Evolutionary conservation across 2,797 vertebrate species (phyloP), one percentile per base, ranked within the genome.

Genomic region (Halcyon badia): DNA sequence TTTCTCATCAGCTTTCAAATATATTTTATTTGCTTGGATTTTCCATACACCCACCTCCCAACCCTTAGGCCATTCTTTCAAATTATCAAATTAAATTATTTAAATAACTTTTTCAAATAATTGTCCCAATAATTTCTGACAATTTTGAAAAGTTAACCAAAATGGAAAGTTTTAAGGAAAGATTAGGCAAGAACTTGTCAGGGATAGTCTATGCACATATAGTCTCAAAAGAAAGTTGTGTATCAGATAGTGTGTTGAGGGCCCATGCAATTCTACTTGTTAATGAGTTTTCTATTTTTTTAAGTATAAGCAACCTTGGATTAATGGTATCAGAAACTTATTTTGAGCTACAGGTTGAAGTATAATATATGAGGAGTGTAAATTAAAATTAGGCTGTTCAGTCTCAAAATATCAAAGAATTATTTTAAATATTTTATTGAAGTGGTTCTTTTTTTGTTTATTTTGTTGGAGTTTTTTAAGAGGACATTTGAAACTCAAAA

Each of bases 1-100:
- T 66, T 79, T 87, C 37, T 83, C 92, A 90, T 89, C 58, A 77
- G 18, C 19, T 58, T 90, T 79, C 30, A 57, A 73, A 85, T 62
- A 46, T 33, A 48, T 66, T 81, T 78, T 77, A 70, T 44, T 87
- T 89, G 13, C 44, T 83, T 87, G 52, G 24, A 35, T 82, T 92
- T 88, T 8, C 52, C 66, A 7, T 37, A 0, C 12, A 26, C 35
- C 54, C 39, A 33, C 10, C 61, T 85, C 31, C 41, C 93, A 89
- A 73, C 30, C 90, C 56, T 25, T 22, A 71, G 60, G 88, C 52
- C 4, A 64, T 83, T 94, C 13, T 56, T 92, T 75, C 33, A 84
- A 92, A 83, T 54, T 49, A 91, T 31, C 11, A 39, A 84, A 61
- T 89, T 70, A 41, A 62, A 87, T 46, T 78, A 81, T 79, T 91